Evolutionary conservation across 2,113 vertebrate genomes (phyloP), one percentile per base, ranked within the genome.

Genomic region (Erythrocercus mccallii): DNA sequence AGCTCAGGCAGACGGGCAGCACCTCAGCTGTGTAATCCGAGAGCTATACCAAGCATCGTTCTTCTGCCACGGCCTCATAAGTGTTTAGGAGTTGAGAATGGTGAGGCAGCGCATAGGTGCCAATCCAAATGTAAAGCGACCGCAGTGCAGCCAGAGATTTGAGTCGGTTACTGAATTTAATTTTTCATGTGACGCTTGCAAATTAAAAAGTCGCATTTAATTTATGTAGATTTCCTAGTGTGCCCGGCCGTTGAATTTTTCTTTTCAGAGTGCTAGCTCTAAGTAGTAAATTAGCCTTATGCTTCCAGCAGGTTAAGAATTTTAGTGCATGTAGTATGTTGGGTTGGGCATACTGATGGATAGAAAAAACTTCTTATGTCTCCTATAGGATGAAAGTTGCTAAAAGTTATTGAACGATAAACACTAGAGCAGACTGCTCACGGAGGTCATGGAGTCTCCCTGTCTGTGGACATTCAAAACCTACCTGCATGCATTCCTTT

Each of bases 41-140:
- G 27, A 48, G 28, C 24, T 27, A 25, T 6, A 0, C 21, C 15
- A 0, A 37, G 50, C 57, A 14, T 23, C 50, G 0, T 1, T 28
- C 2, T 45, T 21, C 28, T 50, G 42, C 3, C 1, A 0, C 22
- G 30, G 47, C 37, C 21, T 33, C 16, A 0, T 2, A 2, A 20
- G 5, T 2, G 22, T 33, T 23, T 5, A 1, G 6, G 44, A 33
- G 12, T 5, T 24, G 24, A 5, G 65, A 28, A 22, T 35, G 16
- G 22, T 9, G 44, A 74, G 40, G 42, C 12, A 10, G 18, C 1
- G 4, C 38, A 6, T 6, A 12, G 57, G 9, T 15, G 27, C 53
- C 51, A 16, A 27, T 60, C 44, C 3, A 13, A 81, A 30, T 6
- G 9, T 5, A 20, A 33, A 53, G 10, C 24, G 28, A 31, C 50